Conservation (phyloP, 2,888 invertebrate species). For the Fragum sueziense region DNA sequence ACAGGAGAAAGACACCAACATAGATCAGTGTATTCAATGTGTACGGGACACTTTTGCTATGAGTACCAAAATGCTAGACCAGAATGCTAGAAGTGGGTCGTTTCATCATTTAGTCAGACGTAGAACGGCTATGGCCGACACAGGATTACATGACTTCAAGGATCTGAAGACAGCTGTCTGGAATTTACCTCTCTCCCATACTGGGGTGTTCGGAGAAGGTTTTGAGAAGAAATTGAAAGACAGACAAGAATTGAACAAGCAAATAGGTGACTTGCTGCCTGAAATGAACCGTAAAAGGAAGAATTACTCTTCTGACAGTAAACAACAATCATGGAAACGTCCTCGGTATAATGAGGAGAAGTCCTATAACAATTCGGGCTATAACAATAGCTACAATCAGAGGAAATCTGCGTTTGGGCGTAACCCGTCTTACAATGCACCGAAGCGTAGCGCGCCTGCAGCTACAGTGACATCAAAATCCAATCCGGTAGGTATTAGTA, state of each 20-base stretch:
- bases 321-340: neutral
- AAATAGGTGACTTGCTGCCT: conserved; percentile 36
- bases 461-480: neutral
- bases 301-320: neutral
- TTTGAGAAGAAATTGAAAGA: conserved; percentile 42
- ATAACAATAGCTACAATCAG: neutral
- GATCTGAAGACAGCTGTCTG: conserved; percentile 27
- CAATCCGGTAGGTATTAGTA: conserved; percentile 26
- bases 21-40: conserved; percentile 31
- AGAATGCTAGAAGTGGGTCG: conserved; percentile 31
- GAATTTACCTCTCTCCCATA: conserved; percentile 29
- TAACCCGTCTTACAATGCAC: neutral
- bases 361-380: no score
- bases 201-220: conserved; percentile 41
- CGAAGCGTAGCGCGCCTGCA: neutral
- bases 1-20: conserved; percentile 10
- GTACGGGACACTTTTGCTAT: conserved; percentile 53
- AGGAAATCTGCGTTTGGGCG: neutral
- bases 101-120: conserved; percentile 36
- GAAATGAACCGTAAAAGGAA: conserved; percentile 9
- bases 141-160: conserved; percentile 30
- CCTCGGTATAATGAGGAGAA: neutral
- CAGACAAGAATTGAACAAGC: conserved; percentile 41
- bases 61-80: conserved; percentile 39
- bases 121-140: conserved; percentile 35